Conservation (phyloP, 2,888 invertebrate genomes). For the Agrilus mali region DNA sequence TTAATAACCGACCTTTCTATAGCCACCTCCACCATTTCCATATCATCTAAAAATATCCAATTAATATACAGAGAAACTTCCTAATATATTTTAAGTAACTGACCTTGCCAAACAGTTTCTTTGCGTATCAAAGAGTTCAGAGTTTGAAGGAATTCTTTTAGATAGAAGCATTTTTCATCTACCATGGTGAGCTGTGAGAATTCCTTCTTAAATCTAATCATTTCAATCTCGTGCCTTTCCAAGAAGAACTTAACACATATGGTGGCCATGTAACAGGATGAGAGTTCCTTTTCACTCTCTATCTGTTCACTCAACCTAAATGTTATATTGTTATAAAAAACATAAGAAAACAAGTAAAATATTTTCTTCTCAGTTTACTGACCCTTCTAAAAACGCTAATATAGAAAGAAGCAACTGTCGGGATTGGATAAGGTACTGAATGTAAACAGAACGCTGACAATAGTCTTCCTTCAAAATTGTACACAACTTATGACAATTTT, state of each 20-base stretch:
- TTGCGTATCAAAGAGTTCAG: constrained; percentile 56
- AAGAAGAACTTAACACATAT: constrained; percentile 71
- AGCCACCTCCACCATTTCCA: constrained; percentile 65
- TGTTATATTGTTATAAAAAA: constrained; percentile 2
- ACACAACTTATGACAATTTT: constrained; percentile 60
- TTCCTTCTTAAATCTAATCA: constrained; percentile 65
- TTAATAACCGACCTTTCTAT: constrained; percentile 88
- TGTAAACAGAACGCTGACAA: constrained; percentile 61
- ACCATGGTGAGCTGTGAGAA: constrained; percentile 68
- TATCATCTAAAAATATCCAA: constrained; percentile 6
- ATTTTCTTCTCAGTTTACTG: constrained; percentile 16
- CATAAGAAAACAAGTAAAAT: neutral
- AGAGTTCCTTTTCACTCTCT: constrained; percentile 56
- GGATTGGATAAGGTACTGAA: constrained; percentile 69
- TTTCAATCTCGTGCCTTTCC: constrained; percentile 59
- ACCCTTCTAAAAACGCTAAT: constrained; percentile 57
- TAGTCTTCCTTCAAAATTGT: constrained; percentile 65
- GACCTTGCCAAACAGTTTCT: constrained; percentile 62
- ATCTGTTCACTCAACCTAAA: constrained; percentile 44
- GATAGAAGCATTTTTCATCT: constrained; percentile 84
- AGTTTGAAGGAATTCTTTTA: constrained; percentile 67
- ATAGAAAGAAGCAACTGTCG: constrained; percentile 68
- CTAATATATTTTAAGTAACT: constrained; percentile 13
- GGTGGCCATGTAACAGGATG: constrained; percentile 58
- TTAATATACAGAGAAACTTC: constrained; percentile 1